Percentiles rank a stretch among this genome's conserved stretches.
Conservation (phyloP, 2,888 invertebrate species). For the Theretra japonica region DNA sequence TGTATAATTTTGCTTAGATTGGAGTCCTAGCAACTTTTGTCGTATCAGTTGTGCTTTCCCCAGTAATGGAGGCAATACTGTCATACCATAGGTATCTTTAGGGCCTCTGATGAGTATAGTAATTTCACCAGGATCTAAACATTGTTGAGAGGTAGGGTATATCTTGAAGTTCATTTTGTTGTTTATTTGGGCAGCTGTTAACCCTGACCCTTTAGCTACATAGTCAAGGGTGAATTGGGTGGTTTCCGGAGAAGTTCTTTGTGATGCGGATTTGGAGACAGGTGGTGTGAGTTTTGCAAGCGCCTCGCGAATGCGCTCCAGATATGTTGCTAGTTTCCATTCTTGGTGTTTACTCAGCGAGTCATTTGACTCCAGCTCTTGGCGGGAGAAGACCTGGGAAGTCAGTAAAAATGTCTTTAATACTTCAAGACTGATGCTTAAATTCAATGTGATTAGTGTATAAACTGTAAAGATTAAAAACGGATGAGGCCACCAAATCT, state of each 20-base stretch:
- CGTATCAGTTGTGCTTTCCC: constrained; percentile 79
- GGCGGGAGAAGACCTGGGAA: constrained; percentile 84
- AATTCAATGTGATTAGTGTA: neutral
- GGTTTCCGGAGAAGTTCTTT: constrained; percentile 68
- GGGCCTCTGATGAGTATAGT: constrained; percentile 80
- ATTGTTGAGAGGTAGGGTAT: constrained; percentile 82
- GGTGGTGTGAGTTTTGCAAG: constrained; percentile 73
- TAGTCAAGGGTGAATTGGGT: constrained; percentile 79
- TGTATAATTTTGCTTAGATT: constrained; percentile 66
- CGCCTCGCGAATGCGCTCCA: constrained; percentile 78
- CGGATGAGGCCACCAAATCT: too few species aligned
- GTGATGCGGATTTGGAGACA: constrained; percentile 67
- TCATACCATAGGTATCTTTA: constrained; percentile 75
- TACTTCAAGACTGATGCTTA: neutral
- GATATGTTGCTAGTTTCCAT: constrained; percentile 82
- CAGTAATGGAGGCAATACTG: constrained; percentile 72
- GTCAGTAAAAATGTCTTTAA: constrained; percentile 12
- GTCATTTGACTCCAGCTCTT: constrained; percentile 80
- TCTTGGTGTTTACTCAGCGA: constrained; percentile 81
- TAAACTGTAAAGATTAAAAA: too few species aligned
- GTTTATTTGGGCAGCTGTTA: constrained; percentile 84
- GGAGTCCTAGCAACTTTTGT: constrained; percentile 73
- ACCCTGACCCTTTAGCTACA: constrained; percentile 85
- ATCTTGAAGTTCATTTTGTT: constrained; percentile 84
- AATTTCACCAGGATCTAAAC: constrained; percentile 76